Conservation (phyloP, 2,113 vertebrate species). For the human (Homo sapiens) region DNA sequence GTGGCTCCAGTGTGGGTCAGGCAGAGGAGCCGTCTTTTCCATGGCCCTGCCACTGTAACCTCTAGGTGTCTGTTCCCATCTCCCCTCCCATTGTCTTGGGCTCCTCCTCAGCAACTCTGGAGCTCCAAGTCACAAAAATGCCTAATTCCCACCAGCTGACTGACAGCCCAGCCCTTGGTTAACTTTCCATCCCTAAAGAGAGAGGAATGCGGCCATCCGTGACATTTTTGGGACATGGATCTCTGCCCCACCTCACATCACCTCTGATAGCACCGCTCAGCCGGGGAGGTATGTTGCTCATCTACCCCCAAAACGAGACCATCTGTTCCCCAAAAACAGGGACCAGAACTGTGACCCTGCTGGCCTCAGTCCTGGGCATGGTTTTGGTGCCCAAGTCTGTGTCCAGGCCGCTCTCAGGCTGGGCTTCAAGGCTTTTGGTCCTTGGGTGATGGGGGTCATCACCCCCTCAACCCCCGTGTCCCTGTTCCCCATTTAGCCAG, state of each 20-base stretch:
- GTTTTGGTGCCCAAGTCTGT: neutral
- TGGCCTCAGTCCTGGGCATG: neutral
- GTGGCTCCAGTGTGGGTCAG: fast-evolving
- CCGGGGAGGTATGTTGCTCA: neutral
- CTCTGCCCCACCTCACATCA: fast-evolving
- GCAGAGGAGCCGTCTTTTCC: no score
- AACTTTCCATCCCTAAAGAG: neutral
- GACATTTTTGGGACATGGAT: no score
- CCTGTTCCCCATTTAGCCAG: neutral
- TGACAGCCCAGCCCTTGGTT: neutral
- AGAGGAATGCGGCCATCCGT: fast-evolving
- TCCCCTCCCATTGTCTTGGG: fast-evolving
- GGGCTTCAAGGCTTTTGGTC: neutral
- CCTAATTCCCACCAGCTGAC: neutral
- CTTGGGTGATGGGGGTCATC: no score
- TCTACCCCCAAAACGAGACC: neutral
- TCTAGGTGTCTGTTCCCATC: neutral
- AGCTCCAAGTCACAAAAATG: neutral
- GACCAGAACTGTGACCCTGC: neutral
- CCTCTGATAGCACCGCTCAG: neutral
- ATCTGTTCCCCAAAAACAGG: neutral
- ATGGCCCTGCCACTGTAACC: fast-evolving
- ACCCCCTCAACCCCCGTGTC: neutral
- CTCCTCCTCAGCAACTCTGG: neutral
- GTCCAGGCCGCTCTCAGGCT: neutral